Evolutionary conservation across 1,140 invertebrate species (phyloP), one percentile per base, ranked within the genome.

Genomic region (Euura saliciscinereae): DNA sequence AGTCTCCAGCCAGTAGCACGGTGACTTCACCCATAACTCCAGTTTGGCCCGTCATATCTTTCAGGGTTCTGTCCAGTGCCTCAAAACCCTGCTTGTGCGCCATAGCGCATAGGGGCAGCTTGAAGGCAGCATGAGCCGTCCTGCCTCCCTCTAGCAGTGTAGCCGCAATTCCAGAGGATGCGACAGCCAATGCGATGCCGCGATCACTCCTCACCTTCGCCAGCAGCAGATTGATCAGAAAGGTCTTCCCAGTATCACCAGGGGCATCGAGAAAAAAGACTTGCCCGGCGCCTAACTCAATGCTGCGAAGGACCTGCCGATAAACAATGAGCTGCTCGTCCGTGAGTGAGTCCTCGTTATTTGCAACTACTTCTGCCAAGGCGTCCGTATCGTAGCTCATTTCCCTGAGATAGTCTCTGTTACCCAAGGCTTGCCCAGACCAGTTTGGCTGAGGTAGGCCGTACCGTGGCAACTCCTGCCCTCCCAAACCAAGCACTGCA

Each of bases 1-100:
- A 87, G 76, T 86, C 83, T 46, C 83, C 83, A 45, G 74, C 66
- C 2, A 83, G 72, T 10, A 85, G 64, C 13, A 84, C 69, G 28
- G 70, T 73, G 44, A 76, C 70, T n/a, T 79, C 79, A 28, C 77
- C 77, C 74, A 83, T 76, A 45, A 76, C 42, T 66, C 13, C 28
- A 28, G 74, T 43, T 43, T 70, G 73, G 65, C 44, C 68, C 43
- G 74, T 68, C 46, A 81, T 69, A 71, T 80, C 77, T 76, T 76
- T 42, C 8, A 82, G 71, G 42, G 79, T 74, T 10, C 75, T 59
- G 69, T 81, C 68, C 2, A 84, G 65, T 4, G 80, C 76, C 69
- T 83, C 75, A 4, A 83, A 64, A 42, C 6, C 65, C n/a, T 65
- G 13, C 69, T 78, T 82, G 65, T 82, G 78, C 5, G 78, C 68